Conservation (phyloP, 2,888 invertebrate genomes). For the Pollenia griseotomentosa region DNA sequence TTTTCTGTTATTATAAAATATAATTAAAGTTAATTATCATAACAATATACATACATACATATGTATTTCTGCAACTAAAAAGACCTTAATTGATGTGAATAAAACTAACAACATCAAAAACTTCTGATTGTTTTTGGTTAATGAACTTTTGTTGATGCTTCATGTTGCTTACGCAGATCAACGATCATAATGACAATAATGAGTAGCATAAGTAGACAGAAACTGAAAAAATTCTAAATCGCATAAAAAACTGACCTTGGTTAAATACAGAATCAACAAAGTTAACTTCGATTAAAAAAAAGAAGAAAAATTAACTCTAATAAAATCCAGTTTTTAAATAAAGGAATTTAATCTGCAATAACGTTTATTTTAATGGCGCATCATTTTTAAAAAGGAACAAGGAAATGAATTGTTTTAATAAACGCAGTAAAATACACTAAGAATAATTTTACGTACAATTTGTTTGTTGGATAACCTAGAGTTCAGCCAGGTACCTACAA, state of each 20-base stretch:
- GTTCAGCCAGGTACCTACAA: too few relatives aligned
- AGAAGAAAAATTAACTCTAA: constrained; percentile 28
- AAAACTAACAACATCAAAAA: not conserved
- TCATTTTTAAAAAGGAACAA: constrained; percentile 32
- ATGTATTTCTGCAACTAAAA: not conserved
- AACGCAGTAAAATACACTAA: not conserved
- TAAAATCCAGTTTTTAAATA: constrained; percentile 42
- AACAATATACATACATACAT: too few relatives aligned
- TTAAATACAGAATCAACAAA: constrained; percentile 1
- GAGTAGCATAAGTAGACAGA: not conserved
- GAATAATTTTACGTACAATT: not conserved
- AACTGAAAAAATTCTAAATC: constrained; percentile 3
- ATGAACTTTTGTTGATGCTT: constrained; percentile 42
- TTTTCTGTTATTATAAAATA: too few relatives aligned
- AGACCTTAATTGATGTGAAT: constrained; percentile 25
- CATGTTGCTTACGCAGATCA: constrained; percentile 1
- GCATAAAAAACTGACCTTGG: constrained; percentile 56
- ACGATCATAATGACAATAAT: not conserved
- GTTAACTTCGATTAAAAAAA: constrained; percentile 3
- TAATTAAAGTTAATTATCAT: too few relatives aligned
- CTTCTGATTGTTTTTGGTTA: constrained; percentile 41
- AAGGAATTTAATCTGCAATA: constrained; percentile 49
- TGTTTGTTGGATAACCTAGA: too few relatives aligned
- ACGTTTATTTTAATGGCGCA: not conserved
- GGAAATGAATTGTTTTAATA: constrained; percentile 42